Conservation (phyloP, 1,140 invertebrate species). For the Eciton burchellii region DNA sequence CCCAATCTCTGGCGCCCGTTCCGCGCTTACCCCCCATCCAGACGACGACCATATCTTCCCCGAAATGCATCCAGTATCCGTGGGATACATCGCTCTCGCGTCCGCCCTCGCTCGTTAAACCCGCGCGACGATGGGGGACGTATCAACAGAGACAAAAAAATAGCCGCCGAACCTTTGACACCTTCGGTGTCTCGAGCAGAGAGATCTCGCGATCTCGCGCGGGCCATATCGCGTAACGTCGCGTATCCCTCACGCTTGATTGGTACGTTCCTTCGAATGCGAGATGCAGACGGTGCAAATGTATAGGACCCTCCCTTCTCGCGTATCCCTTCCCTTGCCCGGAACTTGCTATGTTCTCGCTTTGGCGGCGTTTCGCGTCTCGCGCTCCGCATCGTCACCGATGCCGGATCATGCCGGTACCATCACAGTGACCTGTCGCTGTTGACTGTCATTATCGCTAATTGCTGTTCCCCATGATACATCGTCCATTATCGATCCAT, state of each 20-base stretch:
- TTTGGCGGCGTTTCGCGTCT: conserved; percentile 40
- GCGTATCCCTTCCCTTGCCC: conserved; percentile 1
- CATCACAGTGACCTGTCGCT: conserved; percentile 15
- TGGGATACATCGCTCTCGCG: conserved; percentile 54
- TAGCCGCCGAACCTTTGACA: conserved; percentile 54
- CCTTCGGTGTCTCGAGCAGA: neutral
- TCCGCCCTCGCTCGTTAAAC: conserved; percentile 4
- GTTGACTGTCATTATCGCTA: conserved; percentile 42
- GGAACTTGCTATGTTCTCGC: neutral
- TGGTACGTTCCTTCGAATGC: conserved; percentile 24
- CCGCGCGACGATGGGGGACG: too few relatives aligned
- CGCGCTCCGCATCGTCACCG: conserved; percentile 20
- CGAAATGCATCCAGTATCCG: conserved; percentile 63
- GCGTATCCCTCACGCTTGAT: conserved; percentile 47
- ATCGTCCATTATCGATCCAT: neutral
- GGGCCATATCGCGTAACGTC: conserved; percentile 44
- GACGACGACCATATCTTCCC: conserved; percentile 62
- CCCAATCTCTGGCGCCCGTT: conserved; percentile 20
- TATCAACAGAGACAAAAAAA: too few relatives aligned
- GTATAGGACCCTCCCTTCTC: conserved; percentile 15
- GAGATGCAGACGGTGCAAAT: neutral
- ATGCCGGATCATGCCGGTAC: conserved; percentile 44
- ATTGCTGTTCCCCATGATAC: conserved; percentile 33
- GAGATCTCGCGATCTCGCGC: neutral
- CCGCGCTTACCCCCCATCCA: conserved; percentile 41